Base-by-base conservation (phyloP, 2,797 vertebrate species). In the Chloroceryle inda region DNA sequence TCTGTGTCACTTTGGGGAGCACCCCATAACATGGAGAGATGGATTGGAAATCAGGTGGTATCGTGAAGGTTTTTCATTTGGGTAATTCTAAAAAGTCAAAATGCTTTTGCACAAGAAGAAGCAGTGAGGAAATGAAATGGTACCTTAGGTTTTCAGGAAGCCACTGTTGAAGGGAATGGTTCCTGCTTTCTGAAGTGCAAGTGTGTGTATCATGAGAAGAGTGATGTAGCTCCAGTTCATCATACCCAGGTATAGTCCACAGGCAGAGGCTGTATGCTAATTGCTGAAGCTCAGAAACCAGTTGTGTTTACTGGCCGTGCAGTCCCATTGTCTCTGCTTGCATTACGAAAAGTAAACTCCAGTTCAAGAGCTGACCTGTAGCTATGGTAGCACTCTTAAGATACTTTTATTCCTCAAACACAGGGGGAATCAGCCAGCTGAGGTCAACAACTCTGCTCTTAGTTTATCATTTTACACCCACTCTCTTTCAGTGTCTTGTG, bases 401-500 rank as follows among this genome's bases (percentile, higher is more conserved):
- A 13, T 3, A 23, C 26, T 38, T 49, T n/a, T 29, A 10, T 72
- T 58, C 14, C 27, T 40, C 50, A 56, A 79, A 16, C 38, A 42
- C 4, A 3, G 2, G 37, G 88, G 52, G 83, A 81, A 69, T 62
- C 24, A 82, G 69, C 49, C 71, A 73, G 71, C 35, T 74, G 74
- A 71, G 77, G 44, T 75, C 75, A 83, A 5, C 89, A 73, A 50
- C 91, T 92, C 2, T 37, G 31, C 53, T 61, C 69, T 68, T 62
- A 17, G 33, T 91, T 80, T 79, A 80, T 50, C 59, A 15, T 69
- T 95, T 96, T 80, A 86, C 53, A 94, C 73, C 45, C 81, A 59
- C 89, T 94, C 52, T 80, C 87, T 95, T 90, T 85, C 87, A 37
- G 96, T 97, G 86, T 91, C 85, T 87, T 89, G 71, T 0, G 15